These are phyloP conservation scores for Rhinolophus sinicus DNA, from an alignment of 2,113 vertebrate species.

Conservation along the genomic window DNA sequence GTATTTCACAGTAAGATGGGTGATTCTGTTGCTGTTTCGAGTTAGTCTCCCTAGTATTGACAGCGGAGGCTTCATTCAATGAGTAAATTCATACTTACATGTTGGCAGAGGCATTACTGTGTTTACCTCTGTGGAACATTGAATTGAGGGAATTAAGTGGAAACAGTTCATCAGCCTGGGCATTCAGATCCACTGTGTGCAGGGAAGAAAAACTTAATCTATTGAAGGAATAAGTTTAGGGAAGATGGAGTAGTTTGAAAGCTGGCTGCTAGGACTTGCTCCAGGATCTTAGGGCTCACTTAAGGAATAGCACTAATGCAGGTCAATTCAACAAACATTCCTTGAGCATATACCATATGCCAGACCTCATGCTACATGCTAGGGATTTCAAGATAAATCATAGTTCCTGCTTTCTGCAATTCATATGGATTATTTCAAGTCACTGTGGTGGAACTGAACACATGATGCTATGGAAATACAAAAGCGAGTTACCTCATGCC, in stretches of 20 bases:
- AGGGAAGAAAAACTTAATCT: not conserved
- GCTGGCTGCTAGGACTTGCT: not conserved
- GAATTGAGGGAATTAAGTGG: not conserved
- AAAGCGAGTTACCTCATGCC: not conserved
- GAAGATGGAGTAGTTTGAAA: conserved; percentile 10
- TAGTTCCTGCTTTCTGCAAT: not conserved
- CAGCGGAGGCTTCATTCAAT: not conserved
- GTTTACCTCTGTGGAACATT: not conserved
- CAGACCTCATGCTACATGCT: not conserved
- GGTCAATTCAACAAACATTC: not conserved
- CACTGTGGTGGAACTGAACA: not conserved
- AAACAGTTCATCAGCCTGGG: not conserved
- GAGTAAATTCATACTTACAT: not conserved
- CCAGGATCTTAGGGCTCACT: not conserved
- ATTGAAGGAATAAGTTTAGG: not conserved
- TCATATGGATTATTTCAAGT: conserved; percentile 17
- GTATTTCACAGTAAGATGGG: conserved; percentile 18
- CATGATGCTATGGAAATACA: not conserved
- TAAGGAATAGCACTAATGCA: not conserved
- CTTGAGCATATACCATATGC: not conserved
- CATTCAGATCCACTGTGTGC: not conserved
- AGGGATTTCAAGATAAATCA: not conserved
- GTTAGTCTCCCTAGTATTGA: not conserved
- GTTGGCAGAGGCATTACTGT: not conserved
- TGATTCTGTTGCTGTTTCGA: not conserved